These are phyloP conservation scores for Hycleus phaleratus DNA, from an alignment of 1,140 invertebrate genomes.

Conservation along the genomic window DNA sequence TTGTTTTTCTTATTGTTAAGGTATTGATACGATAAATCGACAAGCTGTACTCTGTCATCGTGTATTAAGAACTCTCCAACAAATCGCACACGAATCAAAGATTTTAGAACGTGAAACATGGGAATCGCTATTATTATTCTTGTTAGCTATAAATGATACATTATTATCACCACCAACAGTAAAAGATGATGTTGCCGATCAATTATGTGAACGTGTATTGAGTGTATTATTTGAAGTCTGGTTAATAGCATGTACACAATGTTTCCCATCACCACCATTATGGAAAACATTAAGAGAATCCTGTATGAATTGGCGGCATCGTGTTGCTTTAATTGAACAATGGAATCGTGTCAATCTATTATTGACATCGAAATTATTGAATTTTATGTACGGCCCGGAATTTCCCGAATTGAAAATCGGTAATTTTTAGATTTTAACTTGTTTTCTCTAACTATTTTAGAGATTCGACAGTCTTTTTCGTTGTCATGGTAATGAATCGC, in stretches of 20 bases:
- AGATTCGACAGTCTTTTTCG: too few species aligned
- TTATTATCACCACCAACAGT: constrained; percentile 84
- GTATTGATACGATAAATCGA: constrained; percentile 79
- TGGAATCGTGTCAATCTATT: constrained; percentile 92
- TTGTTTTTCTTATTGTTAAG: constrained; percentile 42
- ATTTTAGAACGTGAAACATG: constrained; percentile 80
- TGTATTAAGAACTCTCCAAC: constrained; percentile 81
- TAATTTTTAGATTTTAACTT: constrained; percentile 34
- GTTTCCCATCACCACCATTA: constrained; percentile 85
- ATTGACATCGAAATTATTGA: constrained; percentile 73
- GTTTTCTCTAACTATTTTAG: too few species aligned
- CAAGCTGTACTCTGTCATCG: constrained; percentile 94
- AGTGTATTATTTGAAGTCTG: constrained; percentile 90
- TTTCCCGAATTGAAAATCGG: constrained; percentile 81
- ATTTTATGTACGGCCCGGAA: constrained; percentile 81
- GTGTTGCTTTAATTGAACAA: constrained; percentile 84
- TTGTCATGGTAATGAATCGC: too few species aligned
- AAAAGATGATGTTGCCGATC: constrained; percentile 90
- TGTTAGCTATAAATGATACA: constrained; percentile 88
- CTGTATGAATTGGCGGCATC: constrained; percentile 87
- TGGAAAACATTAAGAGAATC: constrained; percentile 95
- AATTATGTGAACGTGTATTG: constrained; percentile 87
- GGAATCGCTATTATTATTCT: constrained; percentile 81
- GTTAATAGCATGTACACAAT: constrained; percentile 84
- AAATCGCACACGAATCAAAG: constrained; percentile 73